Conservation (phyloP, 1,140 invertebrate species). For the Listronotus oregonensis region DNA sequence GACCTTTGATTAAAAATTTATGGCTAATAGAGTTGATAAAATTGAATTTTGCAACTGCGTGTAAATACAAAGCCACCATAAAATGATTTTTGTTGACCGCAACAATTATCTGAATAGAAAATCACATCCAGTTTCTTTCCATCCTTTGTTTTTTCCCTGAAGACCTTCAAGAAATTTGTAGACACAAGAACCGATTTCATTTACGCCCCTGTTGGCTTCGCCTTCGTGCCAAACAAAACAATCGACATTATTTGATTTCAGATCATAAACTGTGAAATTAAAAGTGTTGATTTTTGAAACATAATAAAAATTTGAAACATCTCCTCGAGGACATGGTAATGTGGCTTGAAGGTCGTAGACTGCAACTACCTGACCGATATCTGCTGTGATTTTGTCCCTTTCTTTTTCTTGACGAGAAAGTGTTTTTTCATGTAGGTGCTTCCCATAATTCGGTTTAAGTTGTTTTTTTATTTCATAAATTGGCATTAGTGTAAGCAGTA, state of each 20-base stretch:
- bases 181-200: conserved; percentile 45
- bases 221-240: conserved; percentile 51
- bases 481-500: conserved; percentile 19
- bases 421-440: conserved; percentile 14
- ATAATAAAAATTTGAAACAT: conserved; percentile 44
- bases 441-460: conserved; percentile 11
- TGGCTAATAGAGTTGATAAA: too few species aligned
- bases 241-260: conserved; percentile 33
- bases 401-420: conserved; percentile 18
- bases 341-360: conserved; percentile 41
- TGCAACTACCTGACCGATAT: conserved; percentile 16
- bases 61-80: too few species aligned
- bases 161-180: too few species aligned
- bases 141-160: too few species aligned
- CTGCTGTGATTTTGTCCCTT: conserved; percentile 10
- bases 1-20: too few species aligned
- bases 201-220: conserved; percentile 38
- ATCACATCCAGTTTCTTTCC: too few species aligned
- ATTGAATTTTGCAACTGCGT: too few species aligned
- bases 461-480: conserved; percentile 14
- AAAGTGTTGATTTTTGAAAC: conserved; percentile 44
- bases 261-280: conserved; percentile 48
- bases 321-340: conserved; percentile 33
- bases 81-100: too few species aligned
- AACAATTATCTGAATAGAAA: too few species aligned